Conservation (phyloP, 35 echinoderm and acorn worm species). For the Holothuria glaberrima region DNA sequence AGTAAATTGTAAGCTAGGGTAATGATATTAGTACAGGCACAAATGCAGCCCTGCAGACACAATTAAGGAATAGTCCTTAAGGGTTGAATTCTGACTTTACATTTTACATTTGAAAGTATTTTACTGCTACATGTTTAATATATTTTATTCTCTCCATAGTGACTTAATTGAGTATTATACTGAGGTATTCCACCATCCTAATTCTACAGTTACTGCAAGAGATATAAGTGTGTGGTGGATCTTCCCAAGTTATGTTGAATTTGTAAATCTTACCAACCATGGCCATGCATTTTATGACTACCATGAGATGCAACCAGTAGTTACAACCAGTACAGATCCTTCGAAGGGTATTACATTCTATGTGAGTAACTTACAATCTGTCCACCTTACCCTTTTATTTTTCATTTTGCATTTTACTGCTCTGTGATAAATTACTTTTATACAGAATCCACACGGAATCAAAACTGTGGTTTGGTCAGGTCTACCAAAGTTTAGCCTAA, state of each 20-base stretch:
- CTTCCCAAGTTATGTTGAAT: constrained; percentile 78
- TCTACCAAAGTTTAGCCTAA: too few species aligned
- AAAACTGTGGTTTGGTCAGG: too few species aligned
- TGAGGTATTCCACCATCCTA: constrained; percentile 66
- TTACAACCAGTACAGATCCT: constrained; percentile 54
- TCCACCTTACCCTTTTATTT: neutral
- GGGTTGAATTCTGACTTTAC: too few species aligned
- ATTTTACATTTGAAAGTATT: neutral
- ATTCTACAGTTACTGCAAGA: constrained; percentile 75
- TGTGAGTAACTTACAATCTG: constrained; percentile 61
- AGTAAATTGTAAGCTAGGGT: too few species aligned
- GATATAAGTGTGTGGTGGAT: constrained; percentile 74
- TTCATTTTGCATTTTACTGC: too few species aligned
- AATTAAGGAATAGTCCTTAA: too few species aligned
- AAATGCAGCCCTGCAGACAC: too few species aligned
- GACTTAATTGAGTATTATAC: constrained; percentile 81
- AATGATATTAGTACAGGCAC: too few species aligned
- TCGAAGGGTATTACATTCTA: constrained; percentile 69
- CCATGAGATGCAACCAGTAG: constrained; percentile 53
- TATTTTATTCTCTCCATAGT: neutral
- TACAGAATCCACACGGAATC: neutral
- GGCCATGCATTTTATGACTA: constrained; percentile 31
- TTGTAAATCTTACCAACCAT: constrained; percentile 75
- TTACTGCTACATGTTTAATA: neutral
- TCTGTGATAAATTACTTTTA: neutral